Evolutionary conservation across 2,113 vertebrate genomes (phyloP), one percentile per base, ranked within the genome.

Genomic region (Coptodon bakossiorum): DNA sequence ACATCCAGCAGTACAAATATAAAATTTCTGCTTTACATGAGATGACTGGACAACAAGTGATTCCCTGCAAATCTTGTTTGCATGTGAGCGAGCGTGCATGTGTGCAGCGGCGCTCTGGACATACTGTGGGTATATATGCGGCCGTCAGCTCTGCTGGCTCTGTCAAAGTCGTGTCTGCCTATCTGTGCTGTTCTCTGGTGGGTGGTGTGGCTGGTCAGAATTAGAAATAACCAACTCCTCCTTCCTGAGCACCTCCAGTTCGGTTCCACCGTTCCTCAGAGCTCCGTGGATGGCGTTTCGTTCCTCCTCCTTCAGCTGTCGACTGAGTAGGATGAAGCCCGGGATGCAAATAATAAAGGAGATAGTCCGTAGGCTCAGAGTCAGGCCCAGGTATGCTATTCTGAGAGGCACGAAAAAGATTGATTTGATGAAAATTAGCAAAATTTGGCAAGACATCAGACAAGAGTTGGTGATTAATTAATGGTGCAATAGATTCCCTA

Each of bases 381-480:
- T 98, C 90, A 98, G 93, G 71, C 98, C 98, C 92, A 98, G 95
- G 90, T 98, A 99, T 45, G 98, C 96, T 34, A 97, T 94, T 93
- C 98, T 98, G 95, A 93, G 36, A 68, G 13, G 43, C 71, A 78
- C 17, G 6, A 16, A 17, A 48, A 31, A 48, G 53, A 78, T 3
- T n/a, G 3, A 78, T 27, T 45, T 31, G 36, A 22, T 40, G 10
- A 88, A 54, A 53, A 73, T 50, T 4, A 14, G 11, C 22, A 48
- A 48, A 40, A 48, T 83, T 29, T 36, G 38, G n/a, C 53, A 24
- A 43, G 13, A 34, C 17, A 43, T 34, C 19, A 40, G 22, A 22
- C 36, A 61, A 59, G 16, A 31, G 27, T 36, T 52, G 24, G 2
- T 31, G 0, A 50, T 43, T 78, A 19, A 78, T 50, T 31, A 78